phyloP scores from a whole-genome alignment of 2,888 invertebrate species.

The Polydrusus tereticollis region DNA sequence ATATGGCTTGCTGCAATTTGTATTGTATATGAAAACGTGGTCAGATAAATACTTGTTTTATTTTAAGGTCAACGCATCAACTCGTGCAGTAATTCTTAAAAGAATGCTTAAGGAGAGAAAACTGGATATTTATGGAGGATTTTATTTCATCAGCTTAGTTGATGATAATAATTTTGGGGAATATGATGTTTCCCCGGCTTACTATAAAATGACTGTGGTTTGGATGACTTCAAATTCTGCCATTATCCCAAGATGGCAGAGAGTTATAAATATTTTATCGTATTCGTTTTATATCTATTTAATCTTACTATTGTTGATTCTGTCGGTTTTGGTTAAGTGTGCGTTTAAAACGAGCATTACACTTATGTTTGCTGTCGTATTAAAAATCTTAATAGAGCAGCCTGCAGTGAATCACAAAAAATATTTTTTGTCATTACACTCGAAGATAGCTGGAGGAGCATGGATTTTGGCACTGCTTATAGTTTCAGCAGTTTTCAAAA shows the following conservation, averaged over 20 bases:
- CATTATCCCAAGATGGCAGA: not conserved
- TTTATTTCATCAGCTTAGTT: not conserved
- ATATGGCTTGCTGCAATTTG: too few relatives aligned
- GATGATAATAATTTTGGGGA: not conserved
- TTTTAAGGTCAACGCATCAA: not conserved
- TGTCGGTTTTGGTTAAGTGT: not conserved
- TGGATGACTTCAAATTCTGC: not conserved
- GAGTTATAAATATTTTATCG: not conserved
- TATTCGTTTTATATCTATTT: not conserved
- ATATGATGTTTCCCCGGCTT: constrained; percentile 1
- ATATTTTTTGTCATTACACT: too few relatives aligned
- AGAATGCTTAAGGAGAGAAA: not conserved
- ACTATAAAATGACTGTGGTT: not conserved
- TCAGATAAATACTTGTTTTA: not conserved
- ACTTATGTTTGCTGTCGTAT: not conserved
- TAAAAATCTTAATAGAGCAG: not conserved
- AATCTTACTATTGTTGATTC: not conserved
- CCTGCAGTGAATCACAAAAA: not conserved
- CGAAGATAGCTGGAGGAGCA: not conserved
- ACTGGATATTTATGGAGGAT: constrained; percentile 5
- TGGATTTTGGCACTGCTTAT: constrained; percentile 3
- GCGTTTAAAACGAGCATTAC: not conserved
- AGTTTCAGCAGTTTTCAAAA: constrained; percentile 10
- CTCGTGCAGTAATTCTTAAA: not conserved
- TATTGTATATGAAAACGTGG: too few relatives aligned